Evolutionary conservation across 2,113 vertebrate genomes (phyloP).

Genomic region (Albula glossodonta): DNA sequence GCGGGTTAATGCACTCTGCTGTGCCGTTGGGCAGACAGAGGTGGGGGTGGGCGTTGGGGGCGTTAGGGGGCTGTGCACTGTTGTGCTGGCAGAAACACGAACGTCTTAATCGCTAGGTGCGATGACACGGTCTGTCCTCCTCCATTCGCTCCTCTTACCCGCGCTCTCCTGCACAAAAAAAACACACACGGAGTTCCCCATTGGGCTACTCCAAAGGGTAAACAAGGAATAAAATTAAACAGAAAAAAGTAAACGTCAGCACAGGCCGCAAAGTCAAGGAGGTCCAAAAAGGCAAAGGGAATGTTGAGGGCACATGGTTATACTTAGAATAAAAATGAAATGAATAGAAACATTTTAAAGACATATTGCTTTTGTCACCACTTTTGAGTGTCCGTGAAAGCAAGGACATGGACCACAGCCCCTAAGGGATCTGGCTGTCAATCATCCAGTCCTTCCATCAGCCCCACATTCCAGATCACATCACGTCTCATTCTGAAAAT

Average conservation of each 20-base stretch:
- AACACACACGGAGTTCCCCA: neutral
- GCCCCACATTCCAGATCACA: neutral
- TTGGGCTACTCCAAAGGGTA: neutral
- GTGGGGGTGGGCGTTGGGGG: neutral
- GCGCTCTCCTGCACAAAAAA: slow-evolving; percentile 14
- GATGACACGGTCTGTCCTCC: slow-evolving; percentile 39
- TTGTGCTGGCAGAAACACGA: slow-evolving; percentile 56
- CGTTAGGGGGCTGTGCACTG: slow-evolving; percentile 36
- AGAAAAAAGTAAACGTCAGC: neutral
- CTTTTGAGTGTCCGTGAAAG: slow-evolving; percentile 9
- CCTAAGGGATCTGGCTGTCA: slow-evolving; percentile 18
- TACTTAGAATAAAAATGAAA: neutral
- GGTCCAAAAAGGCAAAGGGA: neutral
- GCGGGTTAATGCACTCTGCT: slow-evolving; percentile 44
- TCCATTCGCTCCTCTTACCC: slow-evolving; percentile 14
- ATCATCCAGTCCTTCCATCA: neutral
- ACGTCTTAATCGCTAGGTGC: slow-evolving; percentile 57
- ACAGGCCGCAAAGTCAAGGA: neutral
- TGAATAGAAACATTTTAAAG: neutral
- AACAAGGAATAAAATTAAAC: neutral
- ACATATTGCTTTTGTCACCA: slow-evolving; percentile 6
- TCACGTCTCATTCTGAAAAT: neutral
- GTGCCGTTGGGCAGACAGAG: slow-evolving; percentile 50
- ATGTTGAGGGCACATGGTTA: neutral
- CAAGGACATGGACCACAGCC: slow-evolving; percentile 9